Evolutionary conservation across 2,797 vertebrate species (phyloP).

Genomic region (Toxotes lorentzi): DNA sequence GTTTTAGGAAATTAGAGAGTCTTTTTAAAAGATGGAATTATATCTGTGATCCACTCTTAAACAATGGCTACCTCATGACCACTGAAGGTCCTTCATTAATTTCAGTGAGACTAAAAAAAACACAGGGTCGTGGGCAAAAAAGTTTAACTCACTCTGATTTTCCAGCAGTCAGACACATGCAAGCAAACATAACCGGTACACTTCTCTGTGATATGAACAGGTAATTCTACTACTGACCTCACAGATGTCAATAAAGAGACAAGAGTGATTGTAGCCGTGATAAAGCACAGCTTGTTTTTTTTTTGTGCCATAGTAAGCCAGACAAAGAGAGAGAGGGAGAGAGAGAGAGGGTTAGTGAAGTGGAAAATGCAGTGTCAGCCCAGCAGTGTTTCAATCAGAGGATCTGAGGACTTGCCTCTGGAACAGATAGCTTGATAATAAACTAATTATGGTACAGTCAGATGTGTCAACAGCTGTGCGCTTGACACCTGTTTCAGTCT

Average conservation of each 20-base stretch:
- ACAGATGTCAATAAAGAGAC: too few species aligned
- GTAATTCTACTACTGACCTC: too few species aligned
- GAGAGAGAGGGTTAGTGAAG: conserved; percentile 26
- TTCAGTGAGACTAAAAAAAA: background rate
- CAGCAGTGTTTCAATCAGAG: conserved; percentile 59
- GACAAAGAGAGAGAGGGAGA: conserved; percentile 15
- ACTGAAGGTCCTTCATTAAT: background rate
- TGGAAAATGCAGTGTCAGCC: conserved; percentile 59
- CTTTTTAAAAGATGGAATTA: too few species aligned
- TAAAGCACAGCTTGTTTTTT: background rate
- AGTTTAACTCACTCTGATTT: background rate
- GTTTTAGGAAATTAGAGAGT: too few species aligned
- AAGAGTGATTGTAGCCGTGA: background rate
- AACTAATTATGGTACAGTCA: conserved; percentile 66
- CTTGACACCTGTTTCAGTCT: conserved; percentile 51
- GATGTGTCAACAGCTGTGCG: conserved; percentile 40
- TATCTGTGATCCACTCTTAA: too few species aligned
- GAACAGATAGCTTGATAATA: conserved; percentile 61
- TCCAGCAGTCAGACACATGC: background rate
- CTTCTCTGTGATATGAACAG: background rate
- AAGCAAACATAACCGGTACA: background rate
- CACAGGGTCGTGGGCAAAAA: too few species aligned
- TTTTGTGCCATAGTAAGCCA: conserved; percentile 3
- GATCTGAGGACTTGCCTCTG: conserved; percentile 48
- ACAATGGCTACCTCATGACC: too few species aligned